Conservation (phyloP, 2,888 invertebrate species). For the Mythimna lalbum region DNA sequence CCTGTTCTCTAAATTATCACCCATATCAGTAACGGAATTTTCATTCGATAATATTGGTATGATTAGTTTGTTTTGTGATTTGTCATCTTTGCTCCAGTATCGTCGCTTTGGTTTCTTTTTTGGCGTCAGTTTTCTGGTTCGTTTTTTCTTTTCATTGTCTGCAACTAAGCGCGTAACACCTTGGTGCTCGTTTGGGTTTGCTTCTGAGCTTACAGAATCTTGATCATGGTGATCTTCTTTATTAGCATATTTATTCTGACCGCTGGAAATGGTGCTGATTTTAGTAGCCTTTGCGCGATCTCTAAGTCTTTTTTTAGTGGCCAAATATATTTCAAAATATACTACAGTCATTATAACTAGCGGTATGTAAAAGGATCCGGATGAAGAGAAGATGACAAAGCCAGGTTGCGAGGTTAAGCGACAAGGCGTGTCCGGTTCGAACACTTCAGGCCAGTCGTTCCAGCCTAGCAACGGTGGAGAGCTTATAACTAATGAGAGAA, state of each 20-base stretch:
- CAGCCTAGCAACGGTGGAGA: conserved; percentile 97
- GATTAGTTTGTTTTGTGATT: conserved; percentile 85
- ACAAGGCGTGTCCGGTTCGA: conserved; percentile 94
- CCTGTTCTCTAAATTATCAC: conserved; percentile 81
- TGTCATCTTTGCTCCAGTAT: conserved; percentile 89
- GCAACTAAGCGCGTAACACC: conserved; percentile 80
- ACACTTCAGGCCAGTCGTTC: conserved; percentile 98
- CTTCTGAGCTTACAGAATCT: conserved; percentile 96
- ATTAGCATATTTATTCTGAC: conserved; percentile 83
- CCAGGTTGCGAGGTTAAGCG: conserved; percentile 96
- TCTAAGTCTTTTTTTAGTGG: conserved; percentile 95
- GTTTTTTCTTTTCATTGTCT: conserved; percentile 83
- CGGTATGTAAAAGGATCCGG: conserved; percentile 98
- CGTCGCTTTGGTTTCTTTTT: conserved; percentile 90
- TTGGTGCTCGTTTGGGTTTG: conserved; percentile 93
- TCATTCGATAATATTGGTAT: conserved; percentile 87
- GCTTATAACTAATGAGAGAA: conserved; percentile 95
- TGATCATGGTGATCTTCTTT: conserved; percentile 91
- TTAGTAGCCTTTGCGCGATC: conserved; percentile 96
- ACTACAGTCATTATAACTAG: conserved; percentile 98
- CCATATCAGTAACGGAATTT: conserved; percentile 85
- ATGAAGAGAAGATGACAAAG: conserved; percentile 97
- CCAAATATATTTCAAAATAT: conserved; percentile 98
- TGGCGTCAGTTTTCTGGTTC: conserved; percentile 77
- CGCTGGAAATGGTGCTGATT: conserved; percentile 92